phyloP scores from a whole-genome alignment of 92 coral and sea anemone genomes.

The Chrysogorgia sp. region DNA sequence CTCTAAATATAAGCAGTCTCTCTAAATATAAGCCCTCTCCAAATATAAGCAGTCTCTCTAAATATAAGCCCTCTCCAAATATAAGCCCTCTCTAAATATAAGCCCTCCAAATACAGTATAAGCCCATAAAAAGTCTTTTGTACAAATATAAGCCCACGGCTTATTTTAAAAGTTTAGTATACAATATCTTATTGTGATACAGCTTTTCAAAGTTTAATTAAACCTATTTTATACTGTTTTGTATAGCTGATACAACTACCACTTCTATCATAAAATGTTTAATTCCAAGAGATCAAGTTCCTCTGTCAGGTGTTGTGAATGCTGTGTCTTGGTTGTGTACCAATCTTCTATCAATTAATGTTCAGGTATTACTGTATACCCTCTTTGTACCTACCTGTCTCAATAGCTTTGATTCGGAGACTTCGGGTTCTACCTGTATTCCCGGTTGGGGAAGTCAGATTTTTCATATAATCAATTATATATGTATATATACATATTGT shows the following conservation, averaged over 20 bases:
- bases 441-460: too few species aligned
- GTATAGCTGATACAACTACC: slow-evolving; percentile 72
- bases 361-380: slow-evolving; percentile 90
- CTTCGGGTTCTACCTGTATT: too few species aligned
- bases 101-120: too few species aligned
- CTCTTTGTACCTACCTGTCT: too few species aligned
- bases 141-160: neutral
- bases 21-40: too few species aligned
- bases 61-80: too few species aligned
- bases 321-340: slow-evolving; percentile 81
- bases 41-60: too few species aligned
- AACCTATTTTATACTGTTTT: neutral
- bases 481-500: too few species aligned
- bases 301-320: slow-evolving; percentile 72
- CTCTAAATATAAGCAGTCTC: too few species aligned
- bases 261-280: slow-evolving; percentile 73
- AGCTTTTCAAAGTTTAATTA: neutral
- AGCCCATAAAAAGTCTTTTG: neutral
- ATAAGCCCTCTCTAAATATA: too few species aligned
- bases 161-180: neutral
- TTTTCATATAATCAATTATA: too few species aligned
- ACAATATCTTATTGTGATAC: neutral
- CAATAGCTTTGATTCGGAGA: too few species aligned
- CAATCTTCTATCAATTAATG: slow-evolving; percentile 60
- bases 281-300: slow-evolving; percentile 74